phyloP scores from a whole-genome alignment of 2,888 invertebrate genomes.

The Leptopterna dolabrata region DNA sequence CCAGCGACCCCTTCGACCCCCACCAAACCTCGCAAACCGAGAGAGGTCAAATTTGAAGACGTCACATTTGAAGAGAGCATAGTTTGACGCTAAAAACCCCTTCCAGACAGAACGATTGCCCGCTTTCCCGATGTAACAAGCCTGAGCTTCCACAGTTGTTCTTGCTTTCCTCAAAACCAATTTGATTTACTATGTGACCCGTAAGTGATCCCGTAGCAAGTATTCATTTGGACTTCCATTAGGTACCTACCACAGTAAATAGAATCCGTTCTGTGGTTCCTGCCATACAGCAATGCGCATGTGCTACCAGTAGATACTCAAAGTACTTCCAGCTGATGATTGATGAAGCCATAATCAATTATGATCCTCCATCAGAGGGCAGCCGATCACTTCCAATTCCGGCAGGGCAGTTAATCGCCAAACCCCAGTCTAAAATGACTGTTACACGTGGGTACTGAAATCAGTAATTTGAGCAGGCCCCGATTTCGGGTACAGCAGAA shows the following conservation, averaged over 20 bases:
- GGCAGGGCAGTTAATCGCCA: too few relatives aligned
- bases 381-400: too few relatives aligned
- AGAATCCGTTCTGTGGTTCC: too few relatives aligned
- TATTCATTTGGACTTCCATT: background rate
- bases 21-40: constrained; percentile 55
- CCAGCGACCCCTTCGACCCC: constrained; percentile 57
- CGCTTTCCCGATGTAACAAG: background rate
- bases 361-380: too few relatives aligned
- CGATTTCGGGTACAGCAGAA: too few relatives aligned
- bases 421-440: too few relatives aligned
- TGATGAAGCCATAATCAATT: too few relatives aligned
- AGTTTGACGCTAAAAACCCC: constrained; percentile 58
- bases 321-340: too few relatives aligned
- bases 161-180: background rate
- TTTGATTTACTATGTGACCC: background rate
- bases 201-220: background rate
- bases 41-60: constrained; percentile 64
- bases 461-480: too few relatives aligned
- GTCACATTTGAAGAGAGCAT: constrained; percentile 64
- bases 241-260: too few relatives aligned
- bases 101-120: background rate
- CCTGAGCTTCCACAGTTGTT: background rate
- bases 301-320: background rate
- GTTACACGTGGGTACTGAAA: too few relatives aligned
- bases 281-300: background rate